These are phyloP conservation scores for Tichodroma muraria DNA, from an alignment of 2,113 vertebrate genomes.

Conservation along the genomic window DNA sequence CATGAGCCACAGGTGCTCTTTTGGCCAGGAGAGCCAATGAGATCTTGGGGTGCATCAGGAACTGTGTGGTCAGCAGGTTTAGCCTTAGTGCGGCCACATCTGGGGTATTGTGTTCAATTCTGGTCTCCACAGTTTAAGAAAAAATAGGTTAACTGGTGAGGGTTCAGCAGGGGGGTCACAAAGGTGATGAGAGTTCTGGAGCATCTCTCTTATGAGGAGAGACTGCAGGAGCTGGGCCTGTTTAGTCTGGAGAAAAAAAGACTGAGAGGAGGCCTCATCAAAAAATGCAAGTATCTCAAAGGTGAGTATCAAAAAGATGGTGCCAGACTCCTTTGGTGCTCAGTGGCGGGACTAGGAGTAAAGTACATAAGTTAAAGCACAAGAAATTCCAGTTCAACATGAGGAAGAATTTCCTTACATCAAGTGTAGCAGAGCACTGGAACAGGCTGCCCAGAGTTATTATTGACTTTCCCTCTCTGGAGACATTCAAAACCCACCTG, in stretches of 20 bases:
- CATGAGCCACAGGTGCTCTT: background rate
- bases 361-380: background rate
- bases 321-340: background rate
- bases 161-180: background rate
- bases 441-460: background rate
- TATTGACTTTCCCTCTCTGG: fast-evolving
- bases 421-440: background rate
- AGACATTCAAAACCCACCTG: background rate
- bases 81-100: too few relatives aligned
- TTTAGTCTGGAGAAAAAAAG: background rate
- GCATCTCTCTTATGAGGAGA: background rate
- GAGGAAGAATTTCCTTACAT: background rate
- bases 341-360: background rate
- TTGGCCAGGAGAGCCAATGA: fast-evolving
- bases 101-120: background rate
- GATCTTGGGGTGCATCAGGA: too few relatives aligned
- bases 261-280: background rate
- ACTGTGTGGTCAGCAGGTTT: background rate
- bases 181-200: background rate
- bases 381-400: background rate
- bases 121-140: background rate
- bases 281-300: background rate
- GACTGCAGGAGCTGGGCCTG: background rate
- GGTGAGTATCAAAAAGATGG: fast-evolving
- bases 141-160: background rate